Percentiles rank a stretch among this genome's conserved stretches.
Conservation (phyloP, 2,888 invertebrate genomes). For the Antheraea yamamai region DNA sequence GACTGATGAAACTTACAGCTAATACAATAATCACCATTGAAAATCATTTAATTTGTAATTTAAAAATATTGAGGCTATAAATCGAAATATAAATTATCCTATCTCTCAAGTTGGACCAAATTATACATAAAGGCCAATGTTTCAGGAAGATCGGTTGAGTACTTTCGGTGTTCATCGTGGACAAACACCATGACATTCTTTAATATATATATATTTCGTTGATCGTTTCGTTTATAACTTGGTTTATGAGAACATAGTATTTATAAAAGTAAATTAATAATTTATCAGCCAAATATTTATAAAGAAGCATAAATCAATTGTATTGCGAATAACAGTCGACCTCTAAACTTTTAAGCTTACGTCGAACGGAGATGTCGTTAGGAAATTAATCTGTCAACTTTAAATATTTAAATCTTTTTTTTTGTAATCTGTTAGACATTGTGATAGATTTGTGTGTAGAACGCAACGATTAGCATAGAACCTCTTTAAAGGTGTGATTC, state of each 20-base stretch:
- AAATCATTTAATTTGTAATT: no score
- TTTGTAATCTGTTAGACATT: neutral
- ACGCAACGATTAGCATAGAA: neutral
- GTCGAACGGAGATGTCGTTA: conserved; percentile 8
- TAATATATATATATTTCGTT: neutral
- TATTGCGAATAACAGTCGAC: conserved; percentile 22
- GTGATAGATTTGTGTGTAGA: neutral
- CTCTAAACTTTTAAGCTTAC: conserved; percentile 14
- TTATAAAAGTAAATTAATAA: conserved; percentile 5
- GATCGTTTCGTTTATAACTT: conserved; percentile 2
- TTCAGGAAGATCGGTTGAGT: no score
- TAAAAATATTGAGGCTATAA: no score
- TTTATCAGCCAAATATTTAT: conserved; percentile 26
- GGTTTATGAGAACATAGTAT: neutral
- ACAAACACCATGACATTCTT: no score
- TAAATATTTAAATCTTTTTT: conserved; percentile 1
- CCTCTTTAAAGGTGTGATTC: neutral
- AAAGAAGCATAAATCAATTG: conserved; percentile 37
- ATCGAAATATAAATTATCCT: no score
- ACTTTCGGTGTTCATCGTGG: no score
- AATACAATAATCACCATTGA: no score
- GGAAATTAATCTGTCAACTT: conserved; percentile 17
- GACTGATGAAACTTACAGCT: no score
- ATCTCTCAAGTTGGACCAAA: no score
- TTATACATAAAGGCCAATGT: no score